Evolutionary conservation across 2,113 vertebrate genomes (phyloP).

Genomic region (Turnix velox): DNA sequence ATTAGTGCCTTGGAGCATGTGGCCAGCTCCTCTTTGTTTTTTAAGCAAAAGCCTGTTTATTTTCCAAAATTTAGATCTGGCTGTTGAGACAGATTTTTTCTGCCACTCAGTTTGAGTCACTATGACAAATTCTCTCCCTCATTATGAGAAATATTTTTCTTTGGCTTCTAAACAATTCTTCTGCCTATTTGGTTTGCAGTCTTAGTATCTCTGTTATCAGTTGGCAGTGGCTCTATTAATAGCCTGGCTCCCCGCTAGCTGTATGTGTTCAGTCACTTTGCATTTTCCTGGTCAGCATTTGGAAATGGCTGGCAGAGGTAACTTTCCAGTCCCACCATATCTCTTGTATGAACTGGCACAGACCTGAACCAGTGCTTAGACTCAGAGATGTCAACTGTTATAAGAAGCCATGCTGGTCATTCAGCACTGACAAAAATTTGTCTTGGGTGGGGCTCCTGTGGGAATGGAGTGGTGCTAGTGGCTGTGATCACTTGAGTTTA

Average conservation of each 20-base stretch:
- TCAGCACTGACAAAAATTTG: not conserved
- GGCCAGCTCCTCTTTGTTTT: not conserved
- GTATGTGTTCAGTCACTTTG: conserved; percentile 15
- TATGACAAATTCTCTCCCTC: not conserved
- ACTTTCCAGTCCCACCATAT: not conserved
- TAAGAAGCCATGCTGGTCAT: not conserved
- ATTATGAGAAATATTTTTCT: not conserved
- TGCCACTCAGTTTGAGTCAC: not conserved
- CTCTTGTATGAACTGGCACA: not conserved
- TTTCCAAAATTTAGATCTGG: not conserved
- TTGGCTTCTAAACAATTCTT: not conserved
- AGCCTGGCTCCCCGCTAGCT: not conserved
- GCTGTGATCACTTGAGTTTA: not conserved
- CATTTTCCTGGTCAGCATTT: conserved; percentile 14
- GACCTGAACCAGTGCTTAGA: not conserved
- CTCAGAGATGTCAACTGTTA: not conserved
- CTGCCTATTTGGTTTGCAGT: not conserved
- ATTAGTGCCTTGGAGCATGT: not conserved
- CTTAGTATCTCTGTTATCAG: not conserved
- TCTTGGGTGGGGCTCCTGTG: not conserved
- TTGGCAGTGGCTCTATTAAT: conserved; percentile 23
- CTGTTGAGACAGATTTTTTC: not conserved
- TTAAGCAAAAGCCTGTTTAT: not conserved
- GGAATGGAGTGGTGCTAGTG: not conserved
- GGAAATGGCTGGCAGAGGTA: not conserved